These are phyloP conservation scores for Eustalomyia histrio DNA, from an alignment of 2,888 invertebrate genomes.

Conservation along the genomic window DNA sequence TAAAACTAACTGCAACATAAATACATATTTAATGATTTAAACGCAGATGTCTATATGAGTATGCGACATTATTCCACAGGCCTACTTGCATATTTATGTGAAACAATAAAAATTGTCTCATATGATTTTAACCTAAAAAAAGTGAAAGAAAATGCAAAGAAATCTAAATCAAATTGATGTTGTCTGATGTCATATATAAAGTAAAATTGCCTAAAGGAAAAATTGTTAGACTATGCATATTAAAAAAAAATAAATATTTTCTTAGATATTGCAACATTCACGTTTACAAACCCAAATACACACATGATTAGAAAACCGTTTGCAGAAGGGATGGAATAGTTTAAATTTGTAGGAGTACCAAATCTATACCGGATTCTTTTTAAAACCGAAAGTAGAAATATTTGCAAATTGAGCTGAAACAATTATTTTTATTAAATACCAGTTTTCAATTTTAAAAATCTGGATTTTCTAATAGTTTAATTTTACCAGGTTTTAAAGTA, in stretches of 20 bases:
- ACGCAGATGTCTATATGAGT: background rate
- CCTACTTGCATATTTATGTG: background rate
- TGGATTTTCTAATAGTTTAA: too few relatives aligned
- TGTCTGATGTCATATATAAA: background rate
- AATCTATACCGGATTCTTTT: too few relatives aligned
- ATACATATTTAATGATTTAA: background rate
- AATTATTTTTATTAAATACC: too few relatives aligned
- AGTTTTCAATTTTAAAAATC: too few relatives aligned
- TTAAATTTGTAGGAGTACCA: too few relatives aligned
- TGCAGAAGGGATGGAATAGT: too few relatives aligned
- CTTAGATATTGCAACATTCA: background rate
- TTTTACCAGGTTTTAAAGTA: too few relatives aligned
- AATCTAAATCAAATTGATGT: background rate
- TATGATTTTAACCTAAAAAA: background rate
- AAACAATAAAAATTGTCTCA: background rate
- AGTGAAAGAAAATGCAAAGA: background rate
- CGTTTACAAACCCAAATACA: background rate
- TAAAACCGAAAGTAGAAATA: too few relatives aligned
- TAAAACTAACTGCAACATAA: background rate
- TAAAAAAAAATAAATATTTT: background rate
- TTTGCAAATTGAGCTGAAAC: too few relatives aligned
- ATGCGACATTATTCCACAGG: background rate
- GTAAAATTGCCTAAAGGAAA: constrained; percentile 1
- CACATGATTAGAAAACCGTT: background rate
- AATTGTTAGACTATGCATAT: constrained; percentile 1